Evolutionary conservation across 2,888 invertebrate species (phyloP), one percentile per base, ranked within the genome.

Genomic region (Adelognathus sp.): DNA sequence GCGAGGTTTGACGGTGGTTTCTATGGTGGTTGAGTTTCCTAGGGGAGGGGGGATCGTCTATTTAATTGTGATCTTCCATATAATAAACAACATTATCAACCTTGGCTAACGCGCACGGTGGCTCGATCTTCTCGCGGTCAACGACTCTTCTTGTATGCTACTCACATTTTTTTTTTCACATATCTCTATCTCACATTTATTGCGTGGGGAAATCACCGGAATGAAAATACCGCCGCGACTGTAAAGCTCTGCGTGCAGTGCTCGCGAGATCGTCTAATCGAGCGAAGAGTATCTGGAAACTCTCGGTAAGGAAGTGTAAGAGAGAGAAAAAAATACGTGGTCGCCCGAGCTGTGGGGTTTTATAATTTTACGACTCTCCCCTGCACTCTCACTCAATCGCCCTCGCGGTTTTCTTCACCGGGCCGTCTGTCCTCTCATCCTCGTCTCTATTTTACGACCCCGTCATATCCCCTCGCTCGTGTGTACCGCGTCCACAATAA

Each of bases 321-420:
- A 39, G 7, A 56, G 58, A 27, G 33, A 50, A 27, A 9, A 14
- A 6, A 50, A 50, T 50, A 50, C n/a, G n/a, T n/a, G n/a, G n/a
- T 50, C 50, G 50, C n/a, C n/a, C 50, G 50, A 24, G n/a, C 4
- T 24, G 46, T 56, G 61, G 61, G 83, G 85, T 81, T 87, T 87
- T 86, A 86, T 88, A 88, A 88, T 89, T 90, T 89, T 89, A 87
- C 84, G 85, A 86, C 84, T 81, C 81, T 67, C 67, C n/a, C 60
- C 66, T 63, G 66, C 67, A 41, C 76, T 71, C 67, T 66, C 44
- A 21, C 72, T 76, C 50, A 21, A 61, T 67, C 73, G 41, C 39
- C 64, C 79, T 73, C 72, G 52, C 54, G 21, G 21, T n/a, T n/a
- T 58, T 67, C 50, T 79, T 39, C 63, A 52, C 24, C 27, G 14